phyloP scores from a whole-genome alignment of 2,797 vertebrate species.

The Poeciliopsis gracilis region DNA sequence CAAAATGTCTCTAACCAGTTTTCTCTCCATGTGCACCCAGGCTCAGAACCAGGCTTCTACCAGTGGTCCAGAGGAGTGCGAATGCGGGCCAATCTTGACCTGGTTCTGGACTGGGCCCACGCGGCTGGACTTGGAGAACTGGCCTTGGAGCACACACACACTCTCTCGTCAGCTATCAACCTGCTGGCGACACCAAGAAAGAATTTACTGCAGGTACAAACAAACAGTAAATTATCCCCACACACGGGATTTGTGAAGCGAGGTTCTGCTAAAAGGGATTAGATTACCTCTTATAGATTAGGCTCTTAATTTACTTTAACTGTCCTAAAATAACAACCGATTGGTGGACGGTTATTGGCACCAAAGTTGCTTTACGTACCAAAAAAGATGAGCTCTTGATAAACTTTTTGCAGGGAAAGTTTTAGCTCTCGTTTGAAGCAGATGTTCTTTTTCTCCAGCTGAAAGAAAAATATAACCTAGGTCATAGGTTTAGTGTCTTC shows the following conservation, averaged over 20 bases:
- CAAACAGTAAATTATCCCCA: slow-evolving; percentile 27
- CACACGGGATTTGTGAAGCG: neutral
- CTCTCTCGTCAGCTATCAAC: slow-evolving; percentile 81
- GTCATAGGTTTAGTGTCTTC: neutral
- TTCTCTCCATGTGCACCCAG: slow-evolving; percentile 57
- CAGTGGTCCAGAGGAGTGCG: slow-evolving; percentile 83
- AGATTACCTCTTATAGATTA: neutral
- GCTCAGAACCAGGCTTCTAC: slow-evolving; percentile 82
- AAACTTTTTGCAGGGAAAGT: neutral
- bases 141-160: slow-evolving; percentile 76
- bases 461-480: neutral
- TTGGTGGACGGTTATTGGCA: neutral
- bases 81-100: slow-evolving; percentile 80
- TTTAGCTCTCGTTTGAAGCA: neutral
- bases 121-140: slow-evolving; percentile 75
- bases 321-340: neutral
- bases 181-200: slow-evolving; percentile 81
- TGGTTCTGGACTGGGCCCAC: slow-evolving; percentile 83
- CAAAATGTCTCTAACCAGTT: neutral
- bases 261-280: neutral
- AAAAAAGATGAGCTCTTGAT: neutral
- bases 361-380: neutral
- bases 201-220: slow-evolving; percentile 79
- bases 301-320: neutral
- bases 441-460: neutral